Evolutionary conservation across 2,113 vertebrate genomes (phyloP).

Genomic region (Datnioides undecimradiatus): DNA sequence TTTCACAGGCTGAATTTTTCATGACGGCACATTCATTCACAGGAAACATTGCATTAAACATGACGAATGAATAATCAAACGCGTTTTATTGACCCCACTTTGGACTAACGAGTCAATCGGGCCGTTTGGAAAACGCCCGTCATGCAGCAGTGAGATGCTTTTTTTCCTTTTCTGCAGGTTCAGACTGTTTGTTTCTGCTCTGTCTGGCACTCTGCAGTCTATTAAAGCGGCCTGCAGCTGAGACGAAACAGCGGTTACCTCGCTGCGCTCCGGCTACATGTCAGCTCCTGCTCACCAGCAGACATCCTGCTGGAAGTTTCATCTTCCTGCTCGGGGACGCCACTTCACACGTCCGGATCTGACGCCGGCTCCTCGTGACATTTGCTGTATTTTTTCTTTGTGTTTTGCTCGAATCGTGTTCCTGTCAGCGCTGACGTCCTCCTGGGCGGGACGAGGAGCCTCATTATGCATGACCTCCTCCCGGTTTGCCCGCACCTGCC

Average conservation of each 20-base stretch:
- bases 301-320: constrained; percentile 22
- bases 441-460: constrained; percentile 22
- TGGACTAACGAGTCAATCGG: background rate
- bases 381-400: background rate
- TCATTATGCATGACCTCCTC: constrained; percentile 67
- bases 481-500: constrained; percentile 61
- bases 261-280: background rate
- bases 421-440: constrained; percentile 41
- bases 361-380: background rate
- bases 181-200: background rate
- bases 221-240: background rate
- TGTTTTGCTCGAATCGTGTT: constrained; percentile 29
- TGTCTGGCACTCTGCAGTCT: no score
- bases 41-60: background rate
- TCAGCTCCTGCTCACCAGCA: no score
- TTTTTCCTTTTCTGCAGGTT: background rate
- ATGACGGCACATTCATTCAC: background rate
- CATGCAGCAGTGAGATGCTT: background rate
- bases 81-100: background rate
- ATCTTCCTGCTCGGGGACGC: background rate
- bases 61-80: background rate
- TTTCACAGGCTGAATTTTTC: background rate
- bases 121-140: background rate
- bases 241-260: background rate
- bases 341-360: constrained; percentile 18